Evolutionary conservation across 2,888 invertebrate genomes (phyloP), one percentile per base, ranked within the genome.

Genomic region (Lathronympha strigana): DNA sequence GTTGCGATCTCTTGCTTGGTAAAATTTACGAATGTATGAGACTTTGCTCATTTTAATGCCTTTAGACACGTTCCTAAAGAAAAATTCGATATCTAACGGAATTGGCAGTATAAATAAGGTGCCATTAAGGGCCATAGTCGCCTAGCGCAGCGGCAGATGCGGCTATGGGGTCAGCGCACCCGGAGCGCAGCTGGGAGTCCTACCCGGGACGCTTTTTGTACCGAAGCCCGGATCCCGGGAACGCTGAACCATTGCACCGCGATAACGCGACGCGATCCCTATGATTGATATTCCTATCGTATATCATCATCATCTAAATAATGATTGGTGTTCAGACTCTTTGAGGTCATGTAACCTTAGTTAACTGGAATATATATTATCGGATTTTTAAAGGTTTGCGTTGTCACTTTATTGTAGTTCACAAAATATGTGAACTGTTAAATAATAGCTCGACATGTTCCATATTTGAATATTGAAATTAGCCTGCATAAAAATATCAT

Each of bases 121-220:
- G 47, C 38, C 40, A 38, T 28, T 54, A 49, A 66, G 47, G 36
- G 49, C 25, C 21, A 49, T 49, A 54, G 54, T 63, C 54, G 67
- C 66, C 19, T 17, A 50, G 63, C 81, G 72, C 60, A 68, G 71
- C 82, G 83, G 87, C 88, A 87, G 88, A 86, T 86, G 88, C 80
- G 80, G 74, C 71, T 85, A 87, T 79, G 80, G 73, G 88, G 88
- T 88, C 88, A 87, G 81, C 86, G 89, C 85, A 78, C 89, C 76
- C 86, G 79, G 73, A 71, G 57, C 81, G 84, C 86, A 85, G 86
- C 86, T 88, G 87, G 84, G 76, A 81, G 82, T 78, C 81, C 79
- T 80, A 75, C 76, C 76, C 76, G 75, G 73, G 76, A 76, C 78
- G 82, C 77, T 86, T 88, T 88, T 88, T 87, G 79, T 84, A 54